These are phyloP conservation scores for Listronotus oregonensis DNA, from an alignment of 1,140 invertebrate species.

Conservation along the genomic window DNA sequence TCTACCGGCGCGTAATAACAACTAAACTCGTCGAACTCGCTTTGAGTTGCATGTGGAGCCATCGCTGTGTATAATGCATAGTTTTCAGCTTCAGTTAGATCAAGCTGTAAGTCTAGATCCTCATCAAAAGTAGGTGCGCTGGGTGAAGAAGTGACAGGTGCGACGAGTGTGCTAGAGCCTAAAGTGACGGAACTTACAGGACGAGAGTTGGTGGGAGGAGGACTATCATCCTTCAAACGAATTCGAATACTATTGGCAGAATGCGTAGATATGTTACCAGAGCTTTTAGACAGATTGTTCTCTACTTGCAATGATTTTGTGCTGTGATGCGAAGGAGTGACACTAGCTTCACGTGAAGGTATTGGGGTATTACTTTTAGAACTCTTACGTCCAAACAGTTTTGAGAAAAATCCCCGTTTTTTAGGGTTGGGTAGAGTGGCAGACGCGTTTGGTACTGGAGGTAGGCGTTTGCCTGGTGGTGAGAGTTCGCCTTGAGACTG, in stretches of 20 bases:
- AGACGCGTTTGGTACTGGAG: slow-evolving; percentile 54
- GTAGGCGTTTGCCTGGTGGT: slow-evolving; percentile 57
- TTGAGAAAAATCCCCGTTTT: slow-evolving; percentile 69
- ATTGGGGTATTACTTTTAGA: slow-evolving; percentile 40
- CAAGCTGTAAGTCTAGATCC: slow-evolving; percentile 56
- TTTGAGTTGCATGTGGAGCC: slow-evolving; percentile 80
- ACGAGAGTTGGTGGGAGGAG: slow-evolving; percentile 16
- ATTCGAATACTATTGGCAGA: slow-evolving; percentile 61
- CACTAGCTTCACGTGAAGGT: slow-evolving; percentile 43
- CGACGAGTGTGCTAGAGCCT: not conserved
- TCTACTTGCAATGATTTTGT: slow-evolving; percentile 36
- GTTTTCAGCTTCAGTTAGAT: slow-evolving; percentile 83
- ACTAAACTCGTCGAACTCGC: slow-evolving; percentile 85
- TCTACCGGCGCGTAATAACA: slow-evolving; percentile 85
- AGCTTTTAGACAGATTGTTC: slow-evolving; percentile 37
- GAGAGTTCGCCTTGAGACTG: slow-evolving; percentile 56
- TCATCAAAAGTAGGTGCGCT: slow-evolving; percentile 26
- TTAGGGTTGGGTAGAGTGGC: slow-evolving; percentile 60
- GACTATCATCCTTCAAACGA: slow-evolving; percentile 62
- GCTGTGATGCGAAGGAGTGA: slow-evolving; percentile 37
- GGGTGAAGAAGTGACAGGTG: not conserved
- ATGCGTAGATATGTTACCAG: slow-evolving; percentile 43
- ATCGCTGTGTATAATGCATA: slow-evolving; percentile 83
- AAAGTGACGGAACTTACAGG: not conserved
- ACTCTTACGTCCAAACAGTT: slow-evolving; percentile 60